phyloP scores from a whole-genome alignment of 2,113 vertebrate species.

The Myotis brandtii region DNA sequence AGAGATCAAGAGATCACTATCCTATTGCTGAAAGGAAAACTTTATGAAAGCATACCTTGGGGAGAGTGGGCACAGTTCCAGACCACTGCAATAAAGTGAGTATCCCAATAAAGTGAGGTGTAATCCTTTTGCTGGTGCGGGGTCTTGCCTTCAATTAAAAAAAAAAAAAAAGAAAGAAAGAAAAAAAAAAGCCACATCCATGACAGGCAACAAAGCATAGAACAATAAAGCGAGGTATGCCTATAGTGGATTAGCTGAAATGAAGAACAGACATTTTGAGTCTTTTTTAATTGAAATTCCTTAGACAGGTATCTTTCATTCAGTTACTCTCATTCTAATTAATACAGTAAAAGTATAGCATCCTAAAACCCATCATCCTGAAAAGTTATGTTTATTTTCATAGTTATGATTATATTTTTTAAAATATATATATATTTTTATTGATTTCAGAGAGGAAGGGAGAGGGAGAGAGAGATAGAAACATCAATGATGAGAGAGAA shows the following conservation, averaged over 20 bases:
- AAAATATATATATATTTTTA: no score
- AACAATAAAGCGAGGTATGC: neutral
- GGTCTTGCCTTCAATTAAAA: neutral
- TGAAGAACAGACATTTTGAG: neutral
- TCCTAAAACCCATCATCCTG: neutral
- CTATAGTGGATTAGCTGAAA: neutral
- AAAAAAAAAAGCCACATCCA: neutral
- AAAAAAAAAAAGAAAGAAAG: no score
- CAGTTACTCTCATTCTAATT: neutral
- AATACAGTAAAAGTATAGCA: neutral
- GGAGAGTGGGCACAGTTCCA: neutral
- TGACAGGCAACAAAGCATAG: neutral
- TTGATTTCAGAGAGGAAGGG: no score
- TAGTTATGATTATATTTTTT: neutral
- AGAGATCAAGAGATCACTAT: neutral
- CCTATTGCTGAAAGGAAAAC: neutral
- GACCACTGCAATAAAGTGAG: neutral
- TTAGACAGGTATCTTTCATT: neutral
- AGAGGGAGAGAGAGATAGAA: no score
- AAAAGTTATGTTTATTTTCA: slow-evolving; percentile 22
- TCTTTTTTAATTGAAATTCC: slow-evolving; percentile 13
- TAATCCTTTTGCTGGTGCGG: no score
- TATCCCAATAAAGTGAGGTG: neutral
- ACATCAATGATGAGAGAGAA: no score
- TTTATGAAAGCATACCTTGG: neutral